Evolutionary conservation across 2,113 vertebrate species (phyloP).

Genomic region (Myotis yumanensis): DNA sequence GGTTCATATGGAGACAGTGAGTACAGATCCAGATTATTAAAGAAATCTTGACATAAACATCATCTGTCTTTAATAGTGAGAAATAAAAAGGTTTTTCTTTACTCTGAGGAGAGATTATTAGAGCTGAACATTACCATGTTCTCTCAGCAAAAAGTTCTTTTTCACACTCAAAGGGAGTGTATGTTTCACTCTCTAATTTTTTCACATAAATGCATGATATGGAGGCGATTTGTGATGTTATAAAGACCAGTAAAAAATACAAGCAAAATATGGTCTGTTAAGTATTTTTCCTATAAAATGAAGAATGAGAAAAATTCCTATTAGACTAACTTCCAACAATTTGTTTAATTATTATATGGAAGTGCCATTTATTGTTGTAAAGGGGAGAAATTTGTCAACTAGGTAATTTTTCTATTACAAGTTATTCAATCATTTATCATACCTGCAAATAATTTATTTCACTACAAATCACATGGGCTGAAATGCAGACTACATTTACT

Average conservation of each 20-base stretch:
- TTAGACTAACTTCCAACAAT: neutral
- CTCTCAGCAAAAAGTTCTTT: neutral
- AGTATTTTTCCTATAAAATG: neutral
- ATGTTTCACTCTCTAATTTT: neutral
- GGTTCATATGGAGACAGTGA: neutral
- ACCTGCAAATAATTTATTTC: neutral
- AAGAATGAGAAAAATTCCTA: constrained; percentile 34
- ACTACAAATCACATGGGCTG: neutral
- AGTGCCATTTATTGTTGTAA: neutral
- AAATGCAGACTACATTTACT: neutral
- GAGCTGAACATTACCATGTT: neutral
- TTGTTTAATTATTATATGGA: neutral
- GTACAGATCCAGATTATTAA: neutral
- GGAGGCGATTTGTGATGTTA: neutral
- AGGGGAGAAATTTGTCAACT: neutral
- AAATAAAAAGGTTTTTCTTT: constrained; percentile 32
- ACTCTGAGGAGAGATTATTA: neutral
- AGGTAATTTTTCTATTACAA: neutral
- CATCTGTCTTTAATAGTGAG: constrained; percentile 50
- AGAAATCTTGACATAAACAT: constrained; percentile 38
- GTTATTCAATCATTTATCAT: neutral
- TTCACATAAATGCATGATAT: neutral
- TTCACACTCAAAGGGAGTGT: neutral
- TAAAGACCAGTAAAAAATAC: neutral
- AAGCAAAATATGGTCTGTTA: neutral